A percentile compares a stretch with the other conserved stretches of the same genome.
Evolutionary conservation across 2,888 invertebrate species (phyloP).

Genomic region (Eustalomyia histrio): DNA sequence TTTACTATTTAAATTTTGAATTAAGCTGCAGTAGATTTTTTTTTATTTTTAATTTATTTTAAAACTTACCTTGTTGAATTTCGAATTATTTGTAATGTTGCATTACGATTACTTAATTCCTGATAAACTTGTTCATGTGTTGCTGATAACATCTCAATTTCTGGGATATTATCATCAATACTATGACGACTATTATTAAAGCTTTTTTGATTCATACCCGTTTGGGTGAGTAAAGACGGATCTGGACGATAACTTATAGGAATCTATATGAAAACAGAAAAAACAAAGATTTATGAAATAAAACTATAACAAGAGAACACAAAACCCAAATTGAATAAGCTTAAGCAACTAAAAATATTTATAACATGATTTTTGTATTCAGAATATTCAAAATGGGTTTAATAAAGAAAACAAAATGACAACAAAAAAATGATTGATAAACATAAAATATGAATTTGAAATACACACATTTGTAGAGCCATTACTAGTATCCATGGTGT

Average conservation of each 20-base stretch:
- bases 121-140: conserved; percentile 78
- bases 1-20: too few relatives aligned
- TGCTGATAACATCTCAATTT: conserved; percentile 76
- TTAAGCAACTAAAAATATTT: conserved; percentile 22
- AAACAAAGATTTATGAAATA: conserved; percentile 4
- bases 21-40: too few relatives aligned
- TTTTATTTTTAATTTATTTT: background rate
- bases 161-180: conserved; percentile 75
- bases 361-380: conserved; percentile 23
- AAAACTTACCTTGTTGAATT: conserved; percentile 76
- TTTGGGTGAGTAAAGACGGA: conserved; percentile 68
- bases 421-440: conserved; percentile 37
- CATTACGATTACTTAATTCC: conserved; percentile 78
- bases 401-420: conserved; percentile 10
- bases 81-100: conserved; percentile 77
- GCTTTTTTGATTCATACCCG: conserved; percentile 68
- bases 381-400: conserved; percentile 57
- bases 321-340: conserved; percentile 47
- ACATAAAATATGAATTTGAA: conserved; percentile 24
- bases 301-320: background rate
- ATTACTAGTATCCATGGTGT: conserved; percentile 69
- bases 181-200: conserved; percentile 71
- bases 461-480: conserved; percentile 69
- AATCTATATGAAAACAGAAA: conserved; percentile 66
- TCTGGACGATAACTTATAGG: conserved; percentile 74